These are phyloP conservation scores for Cuculus canorus DNA, from an alignment of 2,797 vertebrate genomes.

Conservation along the genomic window DNA sequence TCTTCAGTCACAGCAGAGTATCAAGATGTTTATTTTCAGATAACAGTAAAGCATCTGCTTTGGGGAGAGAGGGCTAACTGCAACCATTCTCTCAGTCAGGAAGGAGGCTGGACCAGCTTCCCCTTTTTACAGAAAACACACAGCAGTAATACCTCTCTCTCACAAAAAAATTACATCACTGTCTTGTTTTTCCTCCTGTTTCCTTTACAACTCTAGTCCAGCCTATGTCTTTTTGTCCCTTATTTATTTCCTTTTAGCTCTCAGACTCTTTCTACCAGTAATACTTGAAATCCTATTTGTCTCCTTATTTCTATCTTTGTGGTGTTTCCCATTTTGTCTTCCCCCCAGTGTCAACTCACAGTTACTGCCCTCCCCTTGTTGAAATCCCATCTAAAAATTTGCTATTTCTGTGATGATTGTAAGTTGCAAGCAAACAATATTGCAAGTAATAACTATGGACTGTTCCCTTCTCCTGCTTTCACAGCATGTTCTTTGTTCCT, in stretches of 20 bases:
- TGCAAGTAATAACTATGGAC: not conserved
- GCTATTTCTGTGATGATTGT: slow-evolving; percentile 55
- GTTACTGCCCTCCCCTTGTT: not conserved
- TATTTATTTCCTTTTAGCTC: not conserved
- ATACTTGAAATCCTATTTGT: not conserved
- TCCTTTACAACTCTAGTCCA: not conserved
- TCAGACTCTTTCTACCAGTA: not conserved
- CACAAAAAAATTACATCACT: not conserved
- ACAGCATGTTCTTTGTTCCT: slow-evolving; percentile 35
- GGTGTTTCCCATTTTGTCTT: not conserved
- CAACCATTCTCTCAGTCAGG: not conserved
- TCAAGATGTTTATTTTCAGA: slow-evolving; percentile 15
- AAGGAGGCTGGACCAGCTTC: not conserved
- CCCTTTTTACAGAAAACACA: not conserved
- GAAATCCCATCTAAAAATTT: slow-evolving; percentile 31
- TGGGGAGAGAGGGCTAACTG: not conserved
- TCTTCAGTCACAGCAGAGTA: not conserved
- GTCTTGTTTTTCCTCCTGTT: not conserved
- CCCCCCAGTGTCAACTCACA: not conserved
- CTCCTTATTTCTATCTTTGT: not conserved
- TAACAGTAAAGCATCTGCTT: not conserved
- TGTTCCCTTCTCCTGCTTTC: slow-evolving; percentile 35
- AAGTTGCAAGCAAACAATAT: slow-evolving; percentile 44
- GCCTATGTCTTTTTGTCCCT: not conserved
- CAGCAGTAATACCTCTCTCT: not conserved